Evolutionary conservation across 2,797 vertebrate genomes (phyloP), one percentile per base, ranked within the genome.

Genomic region (Schizopygopsis malacanthus): DNA sequence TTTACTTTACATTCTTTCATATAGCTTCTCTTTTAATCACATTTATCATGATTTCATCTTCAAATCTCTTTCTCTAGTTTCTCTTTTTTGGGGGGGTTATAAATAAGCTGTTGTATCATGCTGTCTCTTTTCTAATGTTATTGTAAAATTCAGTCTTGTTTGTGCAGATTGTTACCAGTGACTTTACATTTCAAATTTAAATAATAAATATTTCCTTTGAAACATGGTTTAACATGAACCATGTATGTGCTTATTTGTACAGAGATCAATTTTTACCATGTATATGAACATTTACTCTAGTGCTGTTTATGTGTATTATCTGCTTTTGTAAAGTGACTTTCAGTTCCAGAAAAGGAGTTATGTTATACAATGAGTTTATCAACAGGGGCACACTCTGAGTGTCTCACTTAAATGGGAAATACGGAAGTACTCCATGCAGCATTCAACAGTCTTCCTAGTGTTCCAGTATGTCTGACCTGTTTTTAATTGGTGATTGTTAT

Each of bases 111-210:
- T 25, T 8, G 7, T 28, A 12, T 73, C 9, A 10, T 50, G 45
- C 47, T 10, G 25, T 3, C 47, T 33, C 4, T 1, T 12, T 47
- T 28, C 15, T 10, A n/a, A 54, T 39, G 41, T 61, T 61, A 20
- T 13, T 20, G 11, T 77, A 41, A 1, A 61, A 59, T 25, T 18
- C 15, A n/a, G n/a, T 50, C 7, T 28, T 65, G n/a, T 83, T 59
- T 65, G 8, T 84, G 73, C 33, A 67, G 16, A 45, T 54, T 59
- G 9, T 84, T 41, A 59, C 2, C 33, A 12, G 16, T 56, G 33
- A 28, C 43, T 41, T 59, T 72, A 52, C 54, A 8, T 9, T 39
- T 73, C 92, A 92, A 86, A 90, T 79, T 82, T 91, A 92, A 10
- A 41, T 92, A 6, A 91, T 83, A 50, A 13, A 28, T 65, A 18